Conservation (phyloP, 2,113 vertebrate genomes). For the Oceanites oceanicus region DNA sequence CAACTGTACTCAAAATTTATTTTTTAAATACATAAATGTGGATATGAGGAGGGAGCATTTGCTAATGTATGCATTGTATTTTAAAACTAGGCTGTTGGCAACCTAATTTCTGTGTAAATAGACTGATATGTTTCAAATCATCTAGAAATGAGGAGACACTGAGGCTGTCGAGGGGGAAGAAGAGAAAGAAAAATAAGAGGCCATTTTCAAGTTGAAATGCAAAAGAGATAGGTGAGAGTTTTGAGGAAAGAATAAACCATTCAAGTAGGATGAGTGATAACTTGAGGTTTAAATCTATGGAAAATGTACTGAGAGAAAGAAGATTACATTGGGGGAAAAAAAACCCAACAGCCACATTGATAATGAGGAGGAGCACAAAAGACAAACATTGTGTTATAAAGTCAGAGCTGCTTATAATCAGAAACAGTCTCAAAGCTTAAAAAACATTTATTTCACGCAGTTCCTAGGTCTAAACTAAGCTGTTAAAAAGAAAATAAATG, state of each 20-base stretch:
- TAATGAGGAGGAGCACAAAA: background rate
- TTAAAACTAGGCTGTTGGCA: background rate
- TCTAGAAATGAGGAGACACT: background rate
- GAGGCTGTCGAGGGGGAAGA: background rate
- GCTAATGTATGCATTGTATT: background rate
- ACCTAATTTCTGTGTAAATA: background rate
- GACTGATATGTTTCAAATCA: background rate
- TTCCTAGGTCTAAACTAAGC: background rate
- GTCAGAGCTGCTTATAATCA: background rate
- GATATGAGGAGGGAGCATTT: background rate
- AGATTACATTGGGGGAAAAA: background rate
- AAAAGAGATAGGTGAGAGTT: background rate
- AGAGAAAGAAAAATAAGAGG: background rate
- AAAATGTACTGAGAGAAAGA: background rate
- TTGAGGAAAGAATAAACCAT: background rate
- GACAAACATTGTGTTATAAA: background rate
- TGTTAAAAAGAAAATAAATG: background rate
- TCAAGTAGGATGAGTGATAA: background rate
- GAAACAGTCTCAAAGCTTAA: background rate
- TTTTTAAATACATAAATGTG: background rate
- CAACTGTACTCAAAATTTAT: background rate
- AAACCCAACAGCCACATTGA: background rate
- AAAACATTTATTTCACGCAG: background rate
- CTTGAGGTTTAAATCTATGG: background rate
- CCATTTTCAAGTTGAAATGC: background rate